These are phyloP conservation scores for Cheilosia variabilis DNA, from an alignment of 2,888 invertebrate genomes.

Conservation along the genomic window DNA sequence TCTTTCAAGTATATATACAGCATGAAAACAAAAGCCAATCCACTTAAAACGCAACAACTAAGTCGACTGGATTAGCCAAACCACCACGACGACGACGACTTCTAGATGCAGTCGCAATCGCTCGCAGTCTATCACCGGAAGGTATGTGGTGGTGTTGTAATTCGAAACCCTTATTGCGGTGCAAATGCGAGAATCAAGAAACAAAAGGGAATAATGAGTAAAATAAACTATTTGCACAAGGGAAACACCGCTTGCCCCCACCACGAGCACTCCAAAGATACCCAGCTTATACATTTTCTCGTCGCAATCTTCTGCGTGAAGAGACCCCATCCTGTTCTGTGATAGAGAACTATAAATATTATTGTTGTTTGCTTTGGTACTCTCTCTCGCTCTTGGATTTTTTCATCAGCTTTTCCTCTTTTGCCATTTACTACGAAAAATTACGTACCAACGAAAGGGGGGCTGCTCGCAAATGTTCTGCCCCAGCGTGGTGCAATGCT, in stretches of 20 bases:
- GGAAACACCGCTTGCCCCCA: conserved; percentile 32
- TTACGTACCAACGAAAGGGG: conserved; percentile 52
- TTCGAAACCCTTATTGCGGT: conserved; percentile 50
- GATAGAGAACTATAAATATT: conserved; percentile 68
- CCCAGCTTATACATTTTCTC: conserved; percentile 25
- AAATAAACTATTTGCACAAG: conserved; percentile 48
- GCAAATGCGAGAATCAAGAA: conserved; percentile 32
- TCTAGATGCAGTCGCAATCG: conserved; percentile 44
- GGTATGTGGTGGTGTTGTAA: conserved; percentile 42
- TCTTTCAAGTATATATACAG: conserved; percentile 9
- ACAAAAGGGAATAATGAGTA: conserved; percentile 45
- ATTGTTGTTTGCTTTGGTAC: conserved; percentile 65
- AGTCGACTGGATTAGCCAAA: conserved; percentile 63
- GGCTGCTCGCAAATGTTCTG: conserved; percentile 10
- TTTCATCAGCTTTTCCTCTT: conserved; percentile 67
- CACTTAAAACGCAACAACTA: conserved; percentile 55
- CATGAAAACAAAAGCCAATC: conserved; percentile 43
- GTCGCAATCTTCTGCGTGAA: conserved; percentile 37
- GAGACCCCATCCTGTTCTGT: conserved; percentile 48
- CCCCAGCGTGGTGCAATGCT: conserved; percentile 65
- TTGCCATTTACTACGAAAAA: conserved; percentile 59
- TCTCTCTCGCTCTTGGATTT: conserved; percentile 61
- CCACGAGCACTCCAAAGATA: conserved; percentile 30
- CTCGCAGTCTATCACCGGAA: conserved; percentile 12
- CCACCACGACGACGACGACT: conserved; percentile 26